Conservation (phyloP, 2,888 invertebrate genomes). For the Tenthredo mesomela region DNA sequence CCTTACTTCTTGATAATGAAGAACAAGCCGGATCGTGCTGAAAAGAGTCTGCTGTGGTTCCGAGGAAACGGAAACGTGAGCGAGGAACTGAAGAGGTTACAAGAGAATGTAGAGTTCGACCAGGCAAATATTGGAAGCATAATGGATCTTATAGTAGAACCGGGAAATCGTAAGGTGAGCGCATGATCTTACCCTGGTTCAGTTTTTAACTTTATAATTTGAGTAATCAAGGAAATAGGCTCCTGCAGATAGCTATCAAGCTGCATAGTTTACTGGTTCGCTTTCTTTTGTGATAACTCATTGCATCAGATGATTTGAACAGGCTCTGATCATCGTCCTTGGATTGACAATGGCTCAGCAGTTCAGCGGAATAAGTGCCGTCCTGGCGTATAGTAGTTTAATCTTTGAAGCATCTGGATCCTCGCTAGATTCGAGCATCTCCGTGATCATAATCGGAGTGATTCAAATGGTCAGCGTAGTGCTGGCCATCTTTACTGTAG, state of each 20-base stretch:
- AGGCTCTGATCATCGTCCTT: conserved; percentile 50
- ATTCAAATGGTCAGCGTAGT: conserved; percentile 4
- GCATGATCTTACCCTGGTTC: not conserved
- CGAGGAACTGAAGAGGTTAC: conserved; percentile 52
- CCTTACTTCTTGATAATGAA: too few species aligned
- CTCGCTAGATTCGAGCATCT: not conserved
- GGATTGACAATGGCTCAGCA: conserved; percentile 56
- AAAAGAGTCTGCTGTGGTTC: too few species aligned
- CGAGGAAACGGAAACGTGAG: too few species aligned
- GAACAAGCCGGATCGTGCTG: too few species aligned
- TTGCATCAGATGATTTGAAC: not conserved
- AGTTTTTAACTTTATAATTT: not conserved
- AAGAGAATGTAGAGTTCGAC: conserved; percentile 29
- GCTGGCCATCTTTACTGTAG: conserved; percentile 29
- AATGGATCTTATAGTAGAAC: conserved; percentile 50
- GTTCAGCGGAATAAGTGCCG: conserved; percentile 50
- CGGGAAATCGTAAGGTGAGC: conserved; percentile 35
- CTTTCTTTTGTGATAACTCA: not conserved
- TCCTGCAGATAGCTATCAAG: too few species aligned
- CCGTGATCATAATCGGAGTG: conserved; percentile 49
- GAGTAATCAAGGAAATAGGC: too few species aligned
- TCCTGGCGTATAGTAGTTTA: conserved; percentile 36
- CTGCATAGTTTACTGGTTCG: not conserved
- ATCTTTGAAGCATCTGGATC: conserved; percentile 17
- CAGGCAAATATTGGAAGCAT: conserved; percentile 9